A percentile compares a stretch with the other conserved stretches of the same genome.
Conservation (phyloP, 2,113 vertebrate genomes). For the Xyrauchen texanus region DNA sequence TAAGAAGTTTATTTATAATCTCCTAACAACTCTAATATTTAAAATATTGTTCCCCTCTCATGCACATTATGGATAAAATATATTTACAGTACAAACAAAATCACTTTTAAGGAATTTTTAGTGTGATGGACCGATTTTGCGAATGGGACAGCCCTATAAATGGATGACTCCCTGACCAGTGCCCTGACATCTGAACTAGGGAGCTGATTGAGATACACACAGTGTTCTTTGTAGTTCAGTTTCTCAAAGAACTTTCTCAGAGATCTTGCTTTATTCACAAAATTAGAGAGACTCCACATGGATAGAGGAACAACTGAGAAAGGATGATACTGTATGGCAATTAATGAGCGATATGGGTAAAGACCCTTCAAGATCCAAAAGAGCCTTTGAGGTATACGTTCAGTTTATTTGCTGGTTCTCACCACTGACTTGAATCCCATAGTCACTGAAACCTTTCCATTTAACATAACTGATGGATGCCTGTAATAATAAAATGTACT, state of each 20-base stretch:
- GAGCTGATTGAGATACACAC: too few relatives aligned
- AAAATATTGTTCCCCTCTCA: too few relatives aligned
- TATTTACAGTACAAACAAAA: too few relatives aligned
- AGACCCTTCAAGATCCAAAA: constrained; percentile 56
- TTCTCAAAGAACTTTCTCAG: constrained; percentile 34
- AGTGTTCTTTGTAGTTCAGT: background rate
- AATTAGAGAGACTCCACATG: constrained; percentile 72
- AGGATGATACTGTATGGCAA: constrained; percentile 70
- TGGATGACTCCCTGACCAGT: too few relatives aligned
- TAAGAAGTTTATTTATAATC: too few relatives aligned
- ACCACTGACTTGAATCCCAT: background rate
- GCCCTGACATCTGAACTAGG: too few relatives aligned
- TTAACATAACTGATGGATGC: constrained; percentile 1
- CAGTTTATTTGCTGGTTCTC: background rate
- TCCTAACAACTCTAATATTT: too few relatives aligned
- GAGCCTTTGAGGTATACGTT: constrained; percentile 52
- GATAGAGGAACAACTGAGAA: constrained; percentile 74
- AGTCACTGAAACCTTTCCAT: background rate
- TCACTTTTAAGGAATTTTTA: too few relatives aligned
- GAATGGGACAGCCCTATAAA: too few relatives aligned
- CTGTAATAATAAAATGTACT: background rate
- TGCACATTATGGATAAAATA: too few relatives aligned
- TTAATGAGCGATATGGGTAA: constrained; percentile 57
- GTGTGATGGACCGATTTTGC: too few relatives aligned
- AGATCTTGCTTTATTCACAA: constrained; percentile 58